Percentiles rank a stretch among this genome's conserved stretches.
Evolutionary conservation across 1,140 invertebrate genomes (phyloP).

Genomic region (Coelopa frigida): DNA sequence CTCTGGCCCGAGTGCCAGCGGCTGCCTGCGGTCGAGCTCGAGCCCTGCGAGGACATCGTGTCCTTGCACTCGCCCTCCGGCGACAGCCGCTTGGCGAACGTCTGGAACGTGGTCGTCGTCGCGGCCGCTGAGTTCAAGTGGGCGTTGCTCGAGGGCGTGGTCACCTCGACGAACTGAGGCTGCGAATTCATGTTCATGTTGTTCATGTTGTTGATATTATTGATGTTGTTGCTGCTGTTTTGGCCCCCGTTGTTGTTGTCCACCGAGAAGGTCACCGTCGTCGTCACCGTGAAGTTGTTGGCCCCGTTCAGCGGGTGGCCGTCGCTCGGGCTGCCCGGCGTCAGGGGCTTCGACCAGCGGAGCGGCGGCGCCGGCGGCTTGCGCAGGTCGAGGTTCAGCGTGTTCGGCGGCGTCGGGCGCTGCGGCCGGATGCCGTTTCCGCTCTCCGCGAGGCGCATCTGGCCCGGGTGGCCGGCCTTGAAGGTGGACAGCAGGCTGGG

Average conservation of each 20-base stretch:
- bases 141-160: constrained; percentile 28
- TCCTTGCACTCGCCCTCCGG: constrained; percentile 49
- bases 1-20: constrained; percentile 33
- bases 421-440: constrained; percentile 50
- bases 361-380: constrained; percentile 55
- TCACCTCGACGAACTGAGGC: constrained; percentile 44
- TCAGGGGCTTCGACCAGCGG: constrained; percentile 56
- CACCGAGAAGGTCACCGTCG: constrained; percentile 73
- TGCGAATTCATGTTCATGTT: constrained; percentile 23
- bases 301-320: constrained; percentile 48
- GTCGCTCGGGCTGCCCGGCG: constrained; percentile 53
- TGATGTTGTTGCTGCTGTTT: neutral
- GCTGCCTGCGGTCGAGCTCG: constrained; percentile 45
- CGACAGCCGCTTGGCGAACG: constrained; percentile 47
- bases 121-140: constrained; percentile 30
- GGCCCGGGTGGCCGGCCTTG: constrained; percentile 16
- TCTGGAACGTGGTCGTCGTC: constrained; percentile 41
- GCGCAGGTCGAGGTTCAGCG: constrained; percentile 60
- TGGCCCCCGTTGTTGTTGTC: constrained; percentile 49
- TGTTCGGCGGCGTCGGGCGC: constrained; percentile 74
- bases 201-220: no score
- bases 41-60: constrained; percentile 46
- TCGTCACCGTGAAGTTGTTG: constrained; percentile 71
- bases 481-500: constrained; percentile 36
- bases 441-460: neutral